Base-by-base conservation (phyloP, 2,888 invertebrate species). In the Metacarcinus magister region DNA sequence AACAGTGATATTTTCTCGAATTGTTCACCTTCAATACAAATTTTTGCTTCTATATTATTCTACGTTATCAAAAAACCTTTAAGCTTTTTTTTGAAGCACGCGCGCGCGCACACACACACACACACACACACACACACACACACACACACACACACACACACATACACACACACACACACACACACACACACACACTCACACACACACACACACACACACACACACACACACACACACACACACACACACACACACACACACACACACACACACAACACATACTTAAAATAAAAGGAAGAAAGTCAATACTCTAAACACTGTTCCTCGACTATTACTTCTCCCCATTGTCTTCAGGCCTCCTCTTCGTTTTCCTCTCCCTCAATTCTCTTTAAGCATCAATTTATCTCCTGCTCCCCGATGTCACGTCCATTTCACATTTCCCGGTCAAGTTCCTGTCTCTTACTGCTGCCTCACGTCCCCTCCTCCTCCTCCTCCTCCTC, bases 381-480 rank as follows among this genome's bases (percentile, higher is more conserved):
- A 5, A 10, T 13, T 19, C 10, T 13, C 32, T 28, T 16, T 82
- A 82, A 82, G 82, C 32, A 32, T 82, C 82, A 28, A 82, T 82
- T 82, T 82, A 82, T 82, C 32, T 32, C 32, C 32, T 32, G 82
- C 28, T 82, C 82, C 32, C 82, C 82, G 82, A 13, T 32, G 82
- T 82, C 82, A 82, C 82, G 28, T 82, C 82, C 82, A 82, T 82
- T 32, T 82, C 82, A 32, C 82, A 82, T 32, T 82, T 82, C 32
- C 82, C 32, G 82, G 82, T 82, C 82, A 82, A 82, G 82, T 82
- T 82, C 5, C 82, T 32, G 7, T 32, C 10, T 32, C 82, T 75
- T 28, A 39, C 75, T 75, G 7, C 75, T 75, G 54, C n/a, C 75
- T 82, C 28, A 28, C 8, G 67, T 67, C 23, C 67, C 67, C 2